Evolutionary conservation across 2,888 invertebrate genomes (phyloP).

Genomic region (Agrenia bidenticulata): DNA sequence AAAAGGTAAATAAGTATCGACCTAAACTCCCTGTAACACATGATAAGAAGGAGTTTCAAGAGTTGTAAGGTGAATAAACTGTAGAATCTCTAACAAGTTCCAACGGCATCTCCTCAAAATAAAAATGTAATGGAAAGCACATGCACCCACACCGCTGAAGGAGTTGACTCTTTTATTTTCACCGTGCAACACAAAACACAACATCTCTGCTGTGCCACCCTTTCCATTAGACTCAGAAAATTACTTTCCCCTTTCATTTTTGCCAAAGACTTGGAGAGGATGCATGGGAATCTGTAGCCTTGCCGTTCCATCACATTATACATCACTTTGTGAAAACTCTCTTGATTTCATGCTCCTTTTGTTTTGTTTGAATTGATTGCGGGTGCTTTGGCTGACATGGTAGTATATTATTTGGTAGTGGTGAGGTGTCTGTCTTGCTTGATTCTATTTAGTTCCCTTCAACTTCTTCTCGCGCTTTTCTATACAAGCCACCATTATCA

Average conservation of each 20-base stretch:
- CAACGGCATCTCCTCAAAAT: too few relatives aligned
- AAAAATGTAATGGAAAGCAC: too few relatives aligned
- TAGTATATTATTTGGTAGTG: constrained; percentile 2
- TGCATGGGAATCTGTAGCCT: background rate
- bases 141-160: too few relatives aligned
- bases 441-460: constrained; percentile 5
- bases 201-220: constrained; percentile 18
- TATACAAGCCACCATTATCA: background rate
- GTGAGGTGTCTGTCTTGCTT: background rate
- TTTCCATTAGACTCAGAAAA: constrained; percentile 31
- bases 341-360: constrained; percentile 19
- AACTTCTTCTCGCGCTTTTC: background rate
- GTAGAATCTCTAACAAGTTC: too few relatives aligned
- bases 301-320: constrained; percentile 11
- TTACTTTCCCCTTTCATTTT: constrained; percentile 27
- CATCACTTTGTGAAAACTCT: constrained; percentile 14
- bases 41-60: too few relatives aligned
- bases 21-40: too few relatives aligned
- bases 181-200: too few relatives aligned
- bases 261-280: constrained; percentile 14
- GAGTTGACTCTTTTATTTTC: too few relatives aligned
- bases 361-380: constrained; percentile 20
- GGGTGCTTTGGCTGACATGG: constrained; percentile 9
- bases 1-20: too few relatives aligned
- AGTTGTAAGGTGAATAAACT: too few relatives aligned